Evolutionary conservation across 2,113 vertebrate genomes (phyloP).

Genomic region (Semicossyphus pulcher): DNA sequence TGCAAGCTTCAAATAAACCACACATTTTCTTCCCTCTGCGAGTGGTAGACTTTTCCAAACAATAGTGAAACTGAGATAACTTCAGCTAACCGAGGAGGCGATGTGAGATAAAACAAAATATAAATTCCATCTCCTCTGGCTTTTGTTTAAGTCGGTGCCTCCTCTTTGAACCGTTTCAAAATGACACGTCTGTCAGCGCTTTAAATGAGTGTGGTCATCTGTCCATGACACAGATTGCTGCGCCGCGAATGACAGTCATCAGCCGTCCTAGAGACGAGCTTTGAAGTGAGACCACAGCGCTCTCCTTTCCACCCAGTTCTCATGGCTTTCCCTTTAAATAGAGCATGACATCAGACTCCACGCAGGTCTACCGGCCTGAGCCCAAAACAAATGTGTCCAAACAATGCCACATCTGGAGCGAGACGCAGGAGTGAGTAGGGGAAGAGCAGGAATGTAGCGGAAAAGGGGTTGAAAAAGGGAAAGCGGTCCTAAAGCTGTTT

Average conservation of each 20-base stretch:
- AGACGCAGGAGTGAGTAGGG: slow-evolving; percentile 52
- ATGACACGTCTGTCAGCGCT: slow-evolving; percentile 71
- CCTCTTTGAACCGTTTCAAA: slow-evolving; percentile 66
- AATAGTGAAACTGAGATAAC: slow-evolving; percentile 31
- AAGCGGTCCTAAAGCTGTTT: slow-evolving; percentile 76
- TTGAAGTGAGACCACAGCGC: slow-evolving; percentile 70
- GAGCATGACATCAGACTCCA: slow-evolving; percentile 80
- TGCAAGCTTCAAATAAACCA: slow-evolving; percentile 24
- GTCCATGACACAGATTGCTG: slow-evolving; percentile 74
- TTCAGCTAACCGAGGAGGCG: not conserved
- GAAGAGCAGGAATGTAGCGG: slow-evolving; percentile 75
- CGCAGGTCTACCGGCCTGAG: slow-evolving; percentile 68
- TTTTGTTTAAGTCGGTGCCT: slow-evolving; percentile 34
- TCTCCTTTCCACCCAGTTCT: slow-evolving; percentile 70
- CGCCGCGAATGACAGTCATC: slow-evolving; percentile 66
- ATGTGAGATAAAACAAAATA: slow-evolving; percentile 23
- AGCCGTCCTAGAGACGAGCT: slow-evolving; percentile 58
- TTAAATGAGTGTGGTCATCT: slow-evolving; percentile 76
- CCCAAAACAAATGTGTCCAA: slow-evolving; percentile 79
- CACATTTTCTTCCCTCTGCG: slow-evolving; percentile 4
- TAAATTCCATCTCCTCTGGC: not conserved
- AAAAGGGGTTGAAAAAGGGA: slow-evolving; percentile 74
- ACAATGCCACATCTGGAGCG: slow-evolving; percentile 84
- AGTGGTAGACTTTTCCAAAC: slow-evolving; percentile 28
- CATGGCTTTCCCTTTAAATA: slow-evolving; percentile 80